A percentile compares a stretch with the other conserved stretches of the same genome.
These are phyloP conservation scores for Trichechus manatus DNA, from an alignment of 2,113 vertebrate species.

Conservation along the genomic window DNA sequence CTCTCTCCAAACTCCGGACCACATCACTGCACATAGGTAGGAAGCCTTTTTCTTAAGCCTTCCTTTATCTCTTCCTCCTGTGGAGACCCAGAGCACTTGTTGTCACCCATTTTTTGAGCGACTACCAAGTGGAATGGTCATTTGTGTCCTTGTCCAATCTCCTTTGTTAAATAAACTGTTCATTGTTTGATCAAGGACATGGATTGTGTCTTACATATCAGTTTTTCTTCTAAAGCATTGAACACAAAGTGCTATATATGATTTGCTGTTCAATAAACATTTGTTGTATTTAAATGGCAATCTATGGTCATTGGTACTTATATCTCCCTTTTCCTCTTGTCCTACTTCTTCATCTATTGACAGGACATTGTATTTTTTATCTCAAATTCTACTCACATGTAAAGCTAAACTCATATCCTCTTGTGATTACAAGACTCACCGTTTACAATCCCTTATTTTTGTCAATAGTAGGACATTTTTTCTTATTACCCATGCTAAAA, in stretches of 20 bases:
- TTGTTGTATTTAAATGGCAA: neutral
- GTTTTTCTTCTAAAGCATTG: neutral
- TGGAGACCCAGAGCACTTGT: neutral
- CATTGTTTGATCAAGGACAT: neutral
- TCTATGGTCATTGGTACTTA: neutral
- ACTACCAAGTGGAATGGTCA: neutral
- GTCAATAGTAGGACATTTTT: neutral
- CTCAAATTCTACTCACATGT: neutral
- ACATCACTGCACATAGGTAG: too few species aligned
- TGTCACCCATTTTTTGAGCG: neutral
- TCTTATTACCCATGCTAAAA: conserved; percentile 1
- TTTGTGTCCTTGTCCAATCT: neutral
- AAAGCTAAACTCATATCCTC: neutral
- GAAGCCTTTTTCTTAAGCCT: neutral
- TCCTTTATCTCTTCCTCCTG: neutral
- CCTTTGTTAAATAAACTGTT: neutral
- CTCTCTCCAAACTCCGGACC: neutral
- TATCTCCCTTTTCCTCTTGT: neutral
- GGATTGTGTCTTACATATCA: neutral
- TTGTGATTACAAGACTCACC: neutral
- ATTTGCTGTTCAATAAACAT: neutral
- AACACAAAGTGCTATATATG: neutral
- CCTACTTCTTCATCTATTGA: neutral
- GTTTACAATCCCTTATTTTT: conserved; percentile 20
- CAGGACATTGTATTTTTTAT: conserved; percentile 13